A percentile compares a stretch with the other conserved stretches of the same genome.
These are phyloP conservation scores for Leucoma salicis DNA, from an alignment of 2,888 invertebrate genomes.

Conservation along the genomic window DNA sequence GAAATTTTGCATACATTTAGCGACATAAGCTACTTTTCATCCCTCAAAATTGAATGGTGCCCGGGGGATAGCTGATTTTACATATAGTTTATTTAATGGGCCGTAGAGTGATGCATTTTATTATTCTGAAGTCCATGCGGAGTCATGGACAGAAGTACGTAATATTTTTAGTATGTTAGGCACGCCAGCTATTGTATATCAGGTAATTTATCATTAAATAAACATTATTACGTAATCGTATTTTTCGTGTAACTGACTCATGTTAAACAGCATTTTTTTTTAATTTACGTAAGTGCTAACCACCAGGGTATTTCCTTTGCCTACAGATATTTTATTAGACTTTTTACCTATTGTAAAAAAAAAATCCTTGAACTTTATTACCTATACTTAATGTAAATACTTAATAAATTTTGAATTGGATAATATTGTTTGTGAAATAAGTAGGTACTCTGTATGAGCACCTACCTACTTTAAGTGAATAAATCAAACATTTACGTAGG, in stretches of 20 bases:
- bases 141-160: no score
- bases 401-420: neutral
- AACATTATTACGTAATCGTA: constrained; percentile 35
- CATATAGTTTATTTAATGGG: no score
- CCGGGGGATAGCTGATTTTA: no score
- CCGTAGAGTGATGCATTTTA: no score
- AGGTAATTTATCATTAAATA: constrained; percentile 55
- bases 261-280: constrained; percentile 27
- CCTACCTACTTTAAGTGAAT: no score
- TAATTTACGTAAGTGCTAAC: constrained; percentile 16
- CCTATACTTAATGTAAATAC: constrained; percentile 15
- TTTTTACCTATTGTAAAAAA: constrained; percentile 16
- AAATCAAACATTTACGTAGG: no score
- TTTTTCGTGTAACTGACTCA: constrained; percentile 30
- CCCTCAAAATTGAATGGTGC: no score
- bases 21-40: no score
- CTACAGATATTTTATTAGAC: constrained; percentile 9
- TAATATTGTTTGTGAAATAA: neutral
- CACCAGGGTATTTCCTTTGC: constrained; percentile 26
- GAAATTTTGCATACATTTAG: no score
- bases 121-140: no score
- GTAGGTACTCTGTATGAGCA: neutral
- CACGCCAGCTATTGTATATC: constrained; percentile 40
- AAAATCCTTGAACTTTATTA: constrained; percentile 24
- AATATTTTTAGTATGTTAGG: constrained; percentile 6